A percentile compares a stretch with the other conserved stretches of the same genome.
Evolutionary conservation across 2,797 vertebrate species (phyloP).

Genomic region (Anas bernieri): DNA sequence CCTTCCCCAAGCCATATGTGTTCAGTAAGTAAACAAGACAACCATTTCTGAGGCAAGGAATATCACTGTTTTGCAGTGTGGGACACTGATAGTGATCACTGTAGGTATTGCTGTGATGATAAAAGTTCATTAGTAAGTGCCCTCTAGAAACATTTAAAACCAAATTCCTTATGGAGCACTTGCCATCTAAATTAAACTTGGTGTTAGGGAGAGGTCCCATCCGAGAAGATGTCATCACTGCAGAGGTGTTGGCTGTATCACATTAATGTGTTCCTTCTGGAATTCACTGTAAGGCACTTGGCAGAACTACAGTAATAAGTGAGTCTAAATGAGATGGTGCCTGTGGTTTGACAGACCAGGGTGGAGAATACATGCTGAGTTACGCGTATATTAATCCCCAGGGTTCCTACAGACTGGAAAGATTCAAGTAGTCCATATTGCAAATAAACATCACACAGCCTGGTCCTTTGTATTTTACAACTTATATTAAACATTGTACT

Average conservation of each 20-base stretch:
- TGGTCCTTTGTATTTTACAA: background rate
- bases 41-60: background rate
- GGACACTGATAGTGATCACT: background rate
- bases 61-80: background rate
- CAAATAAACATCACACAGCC: background rate
- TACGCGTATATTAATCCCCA: background rate
- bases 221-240: background rate
- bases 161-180: background rate
- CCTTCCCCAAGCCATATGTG: background rate
- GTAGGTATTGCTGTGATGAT: background rate
- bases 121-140: background rate
- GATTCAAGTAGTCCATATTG: background rate
- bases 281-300: background rate
- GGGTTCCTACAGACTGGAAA: background rate
- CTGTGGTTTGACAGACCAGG: background rate
- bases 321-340: background rate
- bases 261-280: background rate
- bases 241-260: accelerated
- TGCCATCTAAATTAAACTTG: background rate
- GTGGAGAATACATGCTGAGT: accelerated
- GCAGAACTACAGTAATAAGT: background rate
- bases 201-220: background rate
- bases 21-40: background rate
- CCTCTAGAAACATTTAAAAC: background rate
- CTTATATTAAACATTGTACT: background rate